Evolutionary conservation across 2,113 vertebrate genomes (phyloP), one percentile per base, ranked within the genome.

Genomic region (Acrocephalus kingi): DNA sequence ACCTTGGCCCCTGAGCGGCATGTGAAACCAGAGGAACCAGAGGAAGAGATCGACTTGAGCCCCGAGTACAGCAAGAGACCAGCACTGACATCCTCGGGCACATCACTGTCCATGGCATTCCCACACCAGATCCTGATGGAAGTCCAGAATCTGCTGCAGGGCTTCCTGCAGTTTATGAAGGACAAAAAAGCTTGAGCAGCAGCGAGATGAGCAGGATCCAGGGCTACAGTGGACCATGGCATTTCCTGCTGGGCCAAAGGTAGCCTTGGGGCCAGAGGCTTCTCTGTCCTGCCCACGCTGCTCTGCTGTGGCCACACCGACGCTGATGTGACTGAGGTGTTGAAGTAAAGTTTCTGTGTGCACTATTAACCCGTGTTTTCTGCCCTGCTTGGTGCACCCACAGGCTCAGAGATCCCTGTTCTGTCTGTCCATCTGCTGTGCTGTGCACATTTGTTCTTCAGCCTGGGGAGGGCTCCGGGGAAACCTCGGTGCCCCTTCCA

Each of bases 161-260:
- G 71, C 3, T 69, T 95, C 55, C 61, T 89, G 76, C 63, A 49
- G 6, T 12, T n/a, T 14, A 4, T 55, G 22, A 30, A 25, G 28
- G 31, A 43, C 27, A 55, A 51, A 31, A 72, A 73, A 37, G 45
- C 28, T 56, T 46, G 43, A 81, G 41, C 48, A 69, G 33, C 48
- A 33, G 33, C 12, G 3, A 39, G 58, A 51, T 7, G 43, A 69
- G n/a, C 25, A 31, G 67, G 33, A 55, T 31, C 31, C 63, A 31
- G 25, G 20, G 37, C 52, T 69, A n/a, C 43, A 45, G 19, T 6
- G 24, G 21, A 28, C 46, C 22, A 22, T 0, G 0, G 15, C 35
- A 3, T 37, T 54, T 83, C 39, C 66, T 63, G n/a, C 48, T 55
- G 69, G 49, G 13, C 62, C 41, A 55, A 41, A 46, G 39, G 79